phyloP scores from a whole-genome alignment of 37 sponge, comb jelly and placozoan genomes.

The Agelas oroides region DNA sequence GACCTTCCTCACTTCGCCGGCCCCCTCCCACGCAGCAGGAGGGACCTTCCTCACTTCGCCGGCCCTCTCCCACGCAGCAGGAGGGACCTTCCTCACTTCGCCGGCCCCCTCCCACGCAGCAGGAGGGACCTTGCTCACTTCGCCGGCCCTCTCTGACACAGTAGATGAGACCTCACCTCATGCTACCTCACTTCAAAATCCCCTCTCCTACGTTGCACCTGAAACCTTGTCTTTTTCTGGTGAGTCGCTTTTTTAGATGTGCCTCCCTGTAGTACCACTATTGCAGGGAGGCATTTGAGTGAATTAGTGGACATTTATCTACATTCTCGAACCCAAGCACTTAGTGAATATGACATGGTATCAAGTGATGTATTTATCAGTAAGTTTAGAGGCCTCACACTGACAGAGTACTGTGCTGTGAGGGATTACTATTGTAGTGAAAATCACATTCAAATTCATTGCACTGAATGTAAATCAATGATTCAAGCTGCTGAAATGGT shows the following conservation, averaged over 20 bases:
- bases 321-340: background rate
- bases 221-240: too few species aligned
- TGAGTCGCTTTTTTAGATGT: slow-evolving; percentile 9
- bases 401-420: background rate
- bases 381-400: slow-evolving; percentile 1
- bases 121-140: too few species aligned
- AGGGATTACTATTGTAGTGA: slow-evolving; percentile 1
- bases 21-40: too few species aligned
- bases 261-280: slow-evolving; percentile 7
- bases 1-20: too few species aligned
- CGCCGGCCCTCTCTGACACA: too few species aligned
- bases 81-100: too few species aligned
- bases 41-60: too few species aligned
- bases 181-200: too few species aligned
- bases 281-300: background rate
- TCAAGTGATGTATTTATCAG: slow-evolving; percentile 12
- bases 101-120: too few species aligned
- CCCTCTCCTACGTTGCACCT: too few species aligned
- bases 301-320: slow-evolving; percentile 3
- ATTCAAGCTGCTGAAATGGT: slow-evolving; percentile 20
- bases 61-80: too few species aligned
- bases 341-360: background rate
- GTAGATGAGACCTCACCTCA: too few species aligned
- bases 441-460: slow-evolving; percentile 2
- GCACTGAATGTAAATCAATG: background rate